phyloP scores from a whole-genome alignment of 2,888 invertebrate genomes.

The Ischnus inquisitorius region DNA sequence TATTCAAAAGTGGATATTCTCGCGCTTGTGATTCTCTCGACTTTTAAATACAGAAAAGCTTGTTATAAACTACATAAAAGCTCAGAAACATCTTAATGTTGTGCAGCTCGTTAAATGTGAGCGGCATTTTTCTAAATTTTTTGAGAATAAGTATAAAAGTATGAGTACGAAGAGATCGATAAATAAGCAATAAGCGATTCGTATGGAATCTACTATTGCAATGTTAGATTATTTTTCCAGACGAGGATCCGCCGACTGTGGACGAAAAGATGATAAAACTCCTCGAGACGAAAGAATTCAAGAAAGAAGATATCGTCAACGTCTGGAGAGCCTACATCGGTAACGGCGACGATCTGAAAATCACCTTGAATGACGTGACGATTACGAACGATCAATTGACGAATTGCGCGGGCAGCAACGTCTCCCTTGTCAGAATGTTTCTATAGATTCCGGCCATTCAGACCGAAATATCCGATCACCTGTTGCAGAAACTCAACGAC shows the following conservation, averaged over 20 bases:
- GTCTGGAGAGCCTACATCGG: conserved; percentile 77
- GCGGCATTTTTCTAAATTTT: no score
- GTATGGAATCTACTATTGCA: not conserved
- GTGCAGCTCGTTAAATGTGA: no score
- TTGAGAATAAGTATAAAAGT: no score
- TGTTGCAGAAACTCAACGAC: conserved; percentile 79
- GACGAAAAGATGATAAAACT: conserved; percentile 76
- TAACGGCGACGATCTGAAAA: conserved; percentile 77
- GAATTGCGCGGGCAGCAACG: conserved; percentile 68
- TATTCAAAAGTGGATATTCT: no score
- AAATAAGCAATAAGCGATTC: no score
- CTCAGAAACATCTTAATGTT: no score
- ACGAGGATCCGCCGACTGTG: conserved; percentile 71
- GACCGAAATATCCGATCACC: conserved; percentile 73
- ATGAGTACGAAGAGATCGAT: no score
- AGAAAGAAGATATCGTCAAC: conserved; percentile 73
- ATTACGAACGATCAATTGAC: conserved; percentile 69
- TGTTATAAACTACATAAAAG: no score
- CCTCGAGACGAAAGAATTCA: conserved; percentile 68
- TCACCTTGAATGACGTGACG: conserved; percentile 76
- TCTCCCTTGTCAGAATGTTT: conserved; percentile 79
- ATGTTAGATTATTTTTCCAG: conserved; percentile 58
- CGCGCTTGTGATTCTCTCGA: no score
- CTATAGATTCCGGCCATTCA: conserved; percentile 80
- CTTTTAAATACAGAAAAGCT: no score